Evolutionary conservation across 2,797 vertebrate species (phyloP).

Genomic region (Anguilla megastoma): DNA sequence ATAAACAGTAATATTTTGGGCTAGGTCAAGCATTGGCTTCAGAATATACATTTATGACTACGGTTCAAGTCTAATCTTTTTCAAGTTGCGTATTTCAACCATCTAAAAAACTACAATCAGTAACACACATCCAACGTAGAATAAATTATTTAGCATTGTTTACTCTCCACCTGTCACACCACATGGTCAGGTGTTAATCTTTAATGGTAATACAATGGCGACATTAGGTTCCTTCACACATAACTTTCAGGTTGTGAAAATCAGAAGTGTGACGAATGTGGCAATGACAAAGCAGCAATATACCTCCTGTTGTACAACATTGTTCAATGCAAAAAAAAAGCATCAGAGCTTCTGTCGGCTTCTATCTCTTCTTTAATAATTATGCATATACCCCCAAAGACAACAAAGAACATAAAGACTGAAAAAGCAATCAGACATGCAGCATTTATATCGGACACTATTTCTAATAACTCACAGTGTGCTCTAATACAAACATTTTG

Average conservation of each 20-base stretch:
- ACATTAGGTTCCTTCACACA: background rate
- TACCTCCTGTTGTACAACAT: background rate
- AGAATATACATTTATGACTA: background rate
- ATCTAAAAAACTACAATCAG: background rate
- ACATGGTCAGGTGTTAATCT: background rate
- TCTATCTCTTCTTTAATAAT: background rate
- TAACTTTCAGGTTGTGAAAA: background rate
- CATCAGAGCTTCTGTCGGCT: background rate
- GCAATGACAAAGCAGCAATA: background rate
- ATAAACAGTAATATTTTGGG: background rate
- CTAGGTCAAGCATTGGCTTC: background rate
- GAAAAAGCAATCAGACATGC: constrained; percentile 20
- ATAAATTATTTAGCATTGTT: background rate
- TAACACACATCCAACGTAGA: background rate
- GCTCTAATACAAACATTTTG: background rate
- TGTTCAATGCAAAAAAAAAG: background rate
- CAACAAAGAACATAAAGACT: background rate
- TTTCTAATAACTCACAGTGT: constrained; percentile 10
- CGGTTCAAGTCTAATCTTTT: background rate
- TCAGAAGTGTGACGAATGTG: background rate
- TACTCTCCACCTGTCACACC: background rate
- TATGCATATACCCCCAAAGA: background rate
- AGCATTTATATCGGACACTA: background rate
- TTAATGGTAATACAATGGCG: constrained; percentile 5
- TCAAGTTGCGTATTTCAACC: background rate